Conservation (phyloP, 2,888 invertebrate species). For the Brachyopa scutellaris region DNA sequence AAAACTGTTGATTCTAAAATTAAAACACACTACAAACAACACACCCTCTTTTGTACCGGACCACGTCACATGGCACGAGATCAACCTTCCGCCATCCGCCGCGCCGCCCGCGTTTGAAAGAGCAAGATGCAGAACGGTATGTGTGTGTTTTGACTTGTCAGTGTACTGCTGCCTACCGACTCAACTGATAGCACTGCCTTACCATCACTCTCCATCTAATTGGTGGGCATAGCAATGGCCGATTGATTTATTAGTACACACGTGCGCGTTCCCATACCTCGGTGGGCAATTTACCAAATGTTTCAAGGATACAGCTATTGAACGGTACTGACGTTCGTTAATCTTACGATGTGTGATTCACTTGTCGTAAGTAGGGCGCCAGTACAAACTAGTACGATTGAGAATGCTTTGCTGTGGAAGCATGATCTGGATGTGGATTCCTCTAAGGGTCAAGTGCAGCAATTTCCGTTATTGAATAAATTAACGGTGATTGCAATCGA, state of each 20-base stretch:
- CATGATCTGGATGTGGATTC: too few species aligned
- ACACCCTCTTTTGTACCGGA: conserved; percentile 60
- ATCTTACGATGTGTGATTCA: conserved; percentile 29
- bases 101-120: background rate
- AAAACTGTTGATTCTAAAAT: conserved; percentile 52
- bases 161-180: too few species aligned
- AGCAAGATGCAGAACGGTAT: background rate
- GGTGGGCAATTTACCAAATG: conserved; percentile 37
- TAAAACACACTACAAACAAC: conserved; percentile 43
- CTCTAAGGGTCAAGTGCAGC: conserved; percentile 3
- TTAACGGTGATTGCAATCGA: too few species aligned
- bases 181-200: conserved; percentile 27
- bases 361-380: conserved; percentile 31
- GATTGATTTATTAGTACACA: conserved; percentile 23
- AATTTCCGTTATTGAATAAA: too few species aligned
- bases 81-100: background rate
- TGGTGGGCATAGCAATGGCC: background rate
- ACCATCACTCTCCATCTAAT: conserved; percentile 2
- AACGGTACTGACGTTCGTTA: conserved; percentile 22
- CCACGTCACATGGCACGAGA: conserved; percentile 52
- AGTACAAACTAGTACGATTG: background rate
- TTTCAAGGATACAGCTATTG: conserved; percentile 36
- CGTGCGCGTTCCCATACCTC: background rate
- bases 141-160: too few species aligned
- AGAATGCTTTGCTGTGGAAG: too few species aligned